Percentiles rank a stretch among this genome's conserved stretches.
Evolutionary conservation across 2,113 vertebrate genomes (phyloP).

Genomic region (Terrapene triunguis): DNA sequence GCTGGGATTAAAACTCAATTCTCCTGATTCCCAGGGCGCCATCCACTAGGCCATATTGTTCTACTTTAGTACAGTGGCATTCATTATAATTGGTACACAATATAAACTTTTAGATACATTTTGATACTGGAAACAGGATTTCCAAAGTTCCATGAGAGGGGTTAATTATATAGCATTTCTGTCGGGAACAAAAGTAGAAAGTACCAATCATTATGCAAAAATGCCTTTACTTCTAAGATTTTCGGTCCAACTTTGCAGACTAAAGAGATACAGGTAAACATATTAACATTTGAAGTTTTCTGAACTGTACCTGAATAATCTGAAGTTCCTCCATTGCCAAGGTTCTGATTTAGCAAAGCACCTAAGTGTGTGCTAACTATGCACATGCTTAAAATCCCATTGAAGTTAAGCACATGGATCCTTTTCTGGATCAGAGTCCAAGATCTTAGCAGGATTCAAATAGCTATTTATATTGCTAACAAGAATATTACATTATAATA

Average conservation of each 20-base stretch:
- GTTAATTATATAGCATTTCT: rapidly evolving
- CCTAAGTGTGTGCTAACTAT: neutral
- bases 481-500: neutral
- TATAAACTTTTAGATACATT: neutral
- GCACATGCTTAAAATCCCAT: neutral
- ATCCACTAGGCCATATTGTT: neutral
- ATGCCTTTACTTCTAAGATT: rapidly evolving
- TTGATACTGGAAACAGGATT: neutral
- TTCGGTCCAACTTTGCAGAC: neutral
- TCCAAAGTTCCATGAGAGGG: neutral
- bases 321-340: neutral
- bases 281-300: neutral
- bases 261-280: neutral
- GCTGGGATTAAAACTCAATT: neutral
- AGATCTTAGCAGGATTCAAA: constrained; percentile 12
- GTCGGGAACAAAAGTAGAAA: neutral
- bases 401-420: neutral
- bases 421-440: neutral
- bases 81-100: neutral
- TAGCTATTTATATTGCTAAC: neutral
- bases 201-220: rapidly evolving
- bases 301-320: neutral
- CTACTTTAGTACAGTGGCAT: neutral
- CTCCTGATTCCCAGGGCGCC: neutral
- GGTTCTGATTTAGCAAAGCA: neutral